phyloP scores from a whole-genome alignment of 2,113 vertebrate genomes.

The Egretta garzetta region DNA sequence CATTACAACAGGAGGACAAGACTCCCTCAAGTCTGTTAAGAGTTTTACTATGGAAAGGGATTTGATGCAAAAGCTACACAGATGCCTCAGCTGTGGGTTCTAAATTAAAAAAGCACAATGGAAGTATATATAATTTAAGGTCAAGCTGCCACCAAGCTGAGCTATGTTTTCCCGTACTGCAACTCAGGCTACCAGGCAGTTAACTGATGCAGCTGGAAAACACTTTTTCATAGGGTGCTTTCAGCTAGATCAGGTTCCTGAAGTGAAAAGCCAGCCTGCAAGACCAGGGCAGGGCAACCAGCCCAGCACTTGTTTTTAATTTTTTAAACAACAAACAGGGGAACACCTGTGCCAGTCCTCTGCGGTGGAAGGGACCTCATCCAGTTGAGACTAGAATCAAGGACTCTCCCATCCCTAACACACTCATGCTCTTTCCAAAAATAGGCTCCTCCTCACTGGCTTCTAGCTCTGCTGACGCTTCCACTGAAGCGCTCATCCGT shows the following conservation, averaged over 20 bases:
- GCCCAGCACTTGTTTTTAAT: not conserved
- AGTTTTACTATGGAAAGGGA: not conserved
- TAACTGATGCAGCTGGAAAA: not conserved
- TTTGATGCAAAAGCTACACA: not conserved
- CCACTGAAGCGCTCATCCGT: rapidly evolving
- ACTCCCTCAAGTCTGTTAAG: not conserved
- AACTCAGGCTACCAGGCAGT: not conserved
- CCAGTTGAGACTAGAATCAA: not conserved
- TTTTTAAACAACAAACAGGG: not conserved
- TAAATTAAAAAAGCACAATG: not conserved
- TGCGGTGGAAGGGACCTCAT: not conserved
- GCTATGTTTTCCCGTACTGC: not conserved
- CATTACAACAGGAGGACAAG: not conserved
- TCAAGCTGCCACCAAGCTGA: not conserved
- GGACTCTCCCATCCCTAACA: not conserved
- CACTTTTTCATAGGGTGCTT: not conserved
- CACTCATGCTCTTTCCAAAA: not conserved
- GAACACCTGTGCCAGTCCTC: not conserved
- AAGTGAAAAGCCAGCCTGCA: not conserved
- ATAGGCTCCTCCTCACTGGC: not conserved
- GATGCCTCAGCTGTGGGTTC: not conserved
- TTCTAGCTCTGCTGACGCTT: not conserved
- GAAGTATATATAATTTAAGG: not conserved
- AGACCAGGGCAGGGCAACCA: not conserved
- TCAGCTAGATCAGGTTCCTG: not conserved